A percentile compares a stretch with the other conserved stretches of the same genome.
Evolutionary conservation across 2,797 vertebrate genomes (phyloP).

Genomic region (Erithacus rubecula): DNA sequence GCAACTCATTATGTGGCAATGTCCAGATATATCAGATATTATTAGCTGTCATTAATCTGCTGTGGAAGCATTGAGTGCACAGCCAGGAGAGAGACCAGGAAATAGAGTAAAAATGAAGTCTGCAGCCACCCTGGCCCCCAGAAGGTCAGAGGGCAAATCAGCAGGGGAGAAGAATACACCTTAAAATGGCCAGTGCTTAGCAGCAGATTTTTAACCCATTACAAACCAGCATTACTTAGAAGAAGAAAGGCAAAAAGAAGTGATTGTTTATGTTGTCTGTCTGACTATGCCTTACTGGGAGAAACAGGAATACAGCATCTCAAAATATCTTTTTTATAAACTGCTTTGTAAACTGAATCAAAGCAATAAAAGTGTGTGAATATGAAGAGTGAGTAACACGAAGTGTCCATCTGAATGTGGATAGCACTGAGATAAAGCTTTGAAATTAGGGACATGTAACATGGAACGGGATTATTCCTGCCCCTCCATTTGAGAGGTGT

Average conservation of each 20-base stretch:
- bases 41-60: constrained; percentile 99
- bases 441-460: fast-evolving
- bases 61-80: constrained; percentile 81
- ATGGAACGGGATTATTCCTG: neutral
- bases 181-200: constrained; percentile 28
- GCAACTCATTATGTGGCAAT: constrained; percentile 96
- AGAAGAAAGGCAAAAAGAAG: neutral
- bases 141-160: constrained; percentile 82
- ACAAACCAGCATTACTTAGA: neutral
- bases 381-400: fast-evolving
- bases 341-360: neutral
- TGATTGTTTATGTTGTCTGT: fast-evolving
- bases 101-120: constrained; percentile 81
- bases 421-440: neutral
- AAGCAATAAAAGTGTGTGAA: neutral
- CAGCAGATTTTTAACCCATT: constrained; percentile 62
- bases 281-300: neutral
- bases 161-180: constrained; percentile 65
- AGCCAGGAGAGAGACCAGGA: constrained; percentile 76
- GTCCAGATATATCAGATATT: constrained; percentile 99
- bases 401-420: neutral
- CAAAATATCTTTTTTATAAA: neutral
- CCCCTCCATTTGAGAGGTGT: neutral
- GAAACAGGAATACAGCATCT: neutral
- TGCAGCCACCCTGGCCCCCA: constrained; percentile 67